Base-by-base conservation (phyloP, 2,888 invertebrate genomes). In the Acronicta leporina region DNA sequence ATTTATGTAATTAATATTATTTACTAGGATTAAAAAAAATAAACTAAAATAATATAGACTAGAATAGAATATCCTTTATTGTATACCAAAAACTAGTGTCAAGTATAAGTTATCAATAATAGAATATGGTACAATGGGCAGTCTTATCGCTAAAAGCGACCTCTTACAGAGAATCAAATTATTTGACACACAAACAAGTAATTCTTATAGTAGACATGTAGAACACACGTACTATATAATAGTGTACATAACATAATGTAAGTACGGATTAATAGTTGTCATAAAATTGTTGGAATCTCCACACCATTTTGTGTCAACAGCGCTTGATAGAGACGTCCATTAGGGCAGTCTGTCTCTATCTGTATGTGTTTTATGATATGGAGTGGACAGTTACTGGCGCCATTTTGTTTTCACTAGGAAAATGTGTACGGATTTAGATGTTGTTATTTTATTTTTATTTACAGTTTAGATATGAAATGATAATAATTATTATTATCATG, bases 201-300 rank as follows among this genome's bases (percentile, higher is more conserved):
- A 2, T 11, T n/a, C 13, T 27, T 9, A 27, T n/a, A 48, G 30
- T 43, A 5, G 27, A 4, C 44, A 52, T 52, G 48, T 52, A 40
- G 11, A 7, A 45, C 6, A n/a, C 44, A 35, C 42, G 4, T 4
- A 25, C 9, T 1, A 30, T 7, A 27, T 27, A 5, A 30, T 10
- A 33, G 0, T 10, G 7, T 35, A 38, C 38, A n/a, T 38, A n/a
- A 38, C 38, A 38, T 38, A 33, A 45, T 16, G 44, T 58, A 45
- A 59, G 50, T 49, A 56, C 44, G 67, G 57, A 73, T 60, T 66
- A 56, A 69, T 54, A 48, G 67, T 38, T 15, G 50, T 48, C 58
- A 53, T 73, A 67, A 73, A 67, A 50, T 58, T 10, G 52, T 55
- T 15, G 46, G 33, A 50, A 14, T 38, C 9, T 42, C 38, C n/a